These are phyloP conservation scores for Sminthurides aquaticus DNA, from an alignment of 2,888 invertebrate species.

Conservation along the genomic window DNA sequence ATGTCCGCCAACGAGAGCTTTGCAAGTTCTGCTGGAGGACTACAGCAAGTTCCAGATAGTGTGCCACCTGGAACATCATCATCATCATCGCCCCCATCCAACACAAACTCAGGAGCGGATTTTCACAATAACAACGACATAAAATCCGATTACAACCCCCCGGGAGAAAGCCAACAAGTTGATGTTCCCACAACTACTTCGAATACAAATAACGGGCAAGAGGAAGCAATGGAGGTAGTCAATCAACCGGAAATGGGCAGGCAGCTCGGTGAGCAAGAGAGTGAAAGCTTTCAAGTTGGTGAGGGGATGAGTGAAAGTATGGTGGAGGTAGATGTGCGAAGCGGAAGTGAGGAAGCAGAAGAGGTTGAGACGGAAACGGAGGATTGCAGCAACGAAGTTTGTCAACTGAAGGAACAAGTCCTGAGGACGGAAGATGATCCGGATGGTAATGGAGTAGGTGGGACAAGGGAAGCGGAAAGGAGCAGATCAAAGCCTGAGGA, in stretches of 20 bases:
- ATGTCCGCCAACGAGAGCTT: not conserved
- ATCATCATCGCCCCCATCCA: not conserved
- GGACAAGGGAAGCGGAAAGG: not conserved
- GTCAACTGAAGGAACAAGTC: not conserved
- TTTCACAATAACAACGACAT: not conserved
- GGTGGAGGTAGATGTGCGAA: not conserved
- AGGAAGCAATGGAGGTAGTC: not conserved
- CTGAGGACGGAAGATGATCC: not conserved
- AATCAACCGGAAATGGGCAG: not conserved
- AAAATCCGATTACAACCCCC: not conserved
- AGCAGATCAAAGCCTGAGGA: not conserved
- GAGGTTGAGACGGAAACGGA: not conserved
- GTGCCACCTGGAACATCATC: no score
- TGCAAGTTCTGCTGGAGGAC: not conserved
- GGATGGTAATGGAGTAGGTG: not conserved
- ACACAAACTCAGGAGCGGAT: not conserved
- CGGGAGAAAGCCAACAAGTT: not conserved
- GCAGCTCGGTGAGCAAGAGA: not conserved
- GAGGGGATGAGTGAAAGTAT: not conserved
- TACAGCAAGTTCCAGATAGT: no score
- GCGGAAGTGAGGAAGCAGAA: not conserved
- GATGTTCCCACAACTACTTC: no score
- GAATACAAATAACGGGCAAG: no score
- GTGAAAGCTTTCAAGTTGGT: not conserved
- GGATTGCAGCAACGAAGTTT: not conserved